Percentiles rank a stretch among this genome's conserved stretches.
These are phyloP conservation scores for Schrankia costaestrigalis DNA, from an alignment of 2,888 invertebrate species.

Conservation along the genomic window DNA sequence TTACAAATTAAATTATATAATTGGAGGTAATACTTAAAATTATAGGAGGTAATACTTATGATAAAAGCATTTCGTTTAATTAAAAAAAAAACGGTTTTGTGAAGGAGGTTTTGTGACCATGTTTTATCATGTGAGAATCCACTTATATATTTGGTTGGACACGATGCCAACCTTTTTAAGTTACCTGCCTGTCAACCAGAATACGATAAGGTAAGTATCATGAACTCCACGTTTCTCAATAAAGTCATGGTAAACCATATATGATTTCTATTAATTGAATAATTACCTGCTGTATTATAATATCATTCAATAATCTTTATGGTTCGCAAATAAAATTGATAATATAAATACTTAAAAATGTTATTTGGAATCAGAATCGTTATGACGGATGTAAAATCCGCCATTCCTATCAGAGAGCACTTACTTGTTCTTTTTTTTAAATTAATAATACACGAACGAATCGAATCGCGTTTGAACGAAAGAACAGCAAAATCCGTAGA, in stretches of 20 bases:
- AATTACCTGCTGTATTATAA: conserved; percentile 12
- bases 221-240: conserved; percentile 20
- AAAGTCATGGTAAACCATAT: conserved; percentile 21
- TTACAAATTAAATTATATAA: conserved; percentile 61
- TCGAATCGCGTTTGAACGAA: too few species aligned
- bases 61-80: conserved; percentile 55
- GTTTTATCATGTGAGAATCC: conserved; percentile 35
- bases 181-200: conserved; percentile 30
- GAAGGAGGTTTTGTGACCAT: conserved; percentile 65
- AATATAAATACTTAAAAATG: conserved; percentile 36
- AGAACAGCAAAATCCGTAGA: too few species aligned
- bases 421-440: too few species aligned
- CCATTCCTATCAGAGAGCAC: too few species aligned
- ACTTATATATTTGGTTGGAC: conserved; percentile 11
- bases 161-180: conserved; percentile 15
- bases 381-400: too few species aligned
- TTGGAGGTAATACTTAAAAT: conserved; percentile 76
- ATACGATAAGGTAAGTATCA: conserved; percentile 28
- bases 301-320: conserved; percentile 19
- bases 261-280: too few species aligned
- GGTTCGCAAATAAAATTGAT: conserved; percentile 31
- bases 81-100: conserved; percentile 35
- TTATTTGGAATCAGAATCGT: conserved; percentile 22
- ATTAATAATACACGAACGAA: too few species aligned
- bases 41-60: conserved; percentile 77